Evolutionary conservation across 2,888 invertebrate species (phyloP).

Genomic region (Eulithis prunata): DNA sequence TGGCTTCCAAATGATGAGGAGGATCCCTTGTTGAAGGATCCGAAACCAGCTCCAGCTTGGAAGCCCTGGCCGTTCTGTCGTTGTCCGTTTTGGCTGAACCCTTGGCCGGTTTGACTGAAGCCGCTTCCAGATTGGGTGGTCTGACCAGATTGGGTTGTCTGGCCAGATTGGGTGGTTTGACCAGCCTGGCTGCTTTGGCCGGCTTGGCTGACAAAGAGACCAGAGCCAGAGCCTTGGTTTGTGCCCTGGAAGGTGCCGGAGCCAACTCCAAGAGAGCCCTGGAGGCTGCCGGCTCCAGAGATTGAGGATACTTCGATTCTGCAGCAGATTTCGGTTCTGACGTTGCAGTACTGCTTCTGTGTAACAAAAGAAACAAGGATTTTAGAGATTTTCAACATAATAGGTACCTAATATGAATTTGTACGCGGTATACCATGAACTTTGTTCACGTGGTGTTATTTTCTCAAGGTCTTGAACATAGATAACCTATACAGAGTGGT

Average conservation of each 20-base stretch:
- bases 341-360: slow-evolving; percentile 81
- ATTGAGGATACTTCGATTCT: slow-evolving; percentile 65
- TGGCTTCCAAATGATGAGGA: slow-evolving; percentile 41
- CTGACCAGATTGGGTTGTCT: slow-evolving; percentile 2
- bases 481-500: no score
- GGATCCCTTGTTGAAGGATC: slow-evolving; percentile 38
- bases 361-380: slow-evolving; percentile 54
- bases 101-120: slow-evolving; percentile 19
- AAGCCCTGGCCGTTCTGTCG: slow-evolving; percentile 19
- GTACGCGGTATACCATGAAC: no score
- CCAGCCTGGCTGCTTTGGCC: slow-evolving; percentile 39
- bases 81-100: slow-evolving; percentile 21
- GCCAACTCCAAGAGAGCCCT: slow-evolving; percentile 61
- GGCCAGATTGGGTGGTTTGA: slow-evolving; percentile 20
- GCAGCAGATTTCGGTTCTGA: slow-evolving; percentile 77
- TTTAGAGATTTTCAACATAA: no score
- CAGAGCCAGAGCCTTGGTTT: slow-evolving; percentile 53
- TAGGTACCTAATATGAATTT: no score
- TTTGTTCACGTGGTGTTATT: no score
- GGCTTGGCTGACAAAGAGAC: slow-evolving; percentile 48
- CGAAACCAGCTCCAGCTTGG: slow-evolving; percentile 40
- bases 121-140: slow-evolving; percentile 3
- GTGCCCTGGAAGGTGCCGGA: slow-evolving; percentile 60
- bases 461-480: no score
- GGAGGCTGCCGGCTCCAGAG: slow-evolving; percentile 55